Evolutionary conservation across 2,113 vertebrate species (phyloP).

Genomic region (Dendropsophus ebraccatus): DNA sequence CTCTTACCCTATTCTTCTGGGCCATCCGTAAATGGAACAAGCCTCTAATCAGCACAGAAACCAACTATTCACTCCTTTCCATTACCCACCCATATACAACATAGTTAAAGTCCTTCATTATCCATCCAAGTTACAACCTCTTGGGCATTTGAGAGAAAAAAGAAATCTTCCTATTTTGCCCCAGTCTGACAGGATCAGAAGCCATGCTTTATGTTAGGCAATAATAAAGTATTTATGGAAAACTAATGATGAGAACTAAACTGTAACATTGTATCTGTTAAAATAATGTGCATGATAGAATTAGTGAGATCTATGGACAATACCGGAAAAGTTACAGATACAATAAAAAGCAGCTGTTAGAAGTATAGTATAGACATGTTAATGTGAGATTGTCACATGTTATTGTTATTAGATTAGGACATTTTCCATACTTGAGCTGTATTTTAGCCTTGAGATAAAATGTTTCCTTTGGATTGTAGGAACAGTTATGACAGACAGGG

Average conservation of each 20-base stretch:
- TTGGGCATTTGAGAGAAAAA: no score
- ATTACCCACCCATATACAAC: no score
- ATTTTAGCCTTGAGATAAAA: conserved; percentile 1
- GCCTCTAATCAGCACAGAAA: no score
- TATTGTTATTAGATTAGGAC: conserved; percentile 27
- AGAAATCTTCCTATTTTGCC: no score
- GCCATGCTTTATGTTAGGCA: background rate
- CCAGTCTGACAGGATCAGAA: background rate
- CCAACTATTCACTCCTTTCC: no score
- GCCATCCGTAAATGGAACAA: no score
- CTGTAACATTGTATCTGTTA: background rate
- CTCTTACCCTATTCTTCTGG: no score
- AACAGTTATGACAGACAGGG: background rate
- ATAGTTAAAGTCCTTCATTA: no score
- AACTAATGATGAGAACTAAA: background rate
- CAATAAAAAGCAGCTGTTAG: conserved; percentile 19
- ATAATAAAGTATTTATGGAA: background rate
- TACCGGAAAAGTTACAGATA: background rate
- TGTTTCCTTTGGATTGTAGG: background rate
- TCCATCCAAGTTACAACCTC: no score
- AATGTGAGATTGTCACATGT: conserved; percentile 3
- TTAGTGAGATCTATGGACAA: background rate
- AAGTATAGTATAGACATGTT: conserved; percentile 10
- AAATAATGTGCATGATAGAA: background rate
- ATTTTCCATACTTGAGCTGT: background rate